Base-by-base conservation (phyloP, 2,888 invertebrate species). In the Sarcophaga variegata region DNA sequence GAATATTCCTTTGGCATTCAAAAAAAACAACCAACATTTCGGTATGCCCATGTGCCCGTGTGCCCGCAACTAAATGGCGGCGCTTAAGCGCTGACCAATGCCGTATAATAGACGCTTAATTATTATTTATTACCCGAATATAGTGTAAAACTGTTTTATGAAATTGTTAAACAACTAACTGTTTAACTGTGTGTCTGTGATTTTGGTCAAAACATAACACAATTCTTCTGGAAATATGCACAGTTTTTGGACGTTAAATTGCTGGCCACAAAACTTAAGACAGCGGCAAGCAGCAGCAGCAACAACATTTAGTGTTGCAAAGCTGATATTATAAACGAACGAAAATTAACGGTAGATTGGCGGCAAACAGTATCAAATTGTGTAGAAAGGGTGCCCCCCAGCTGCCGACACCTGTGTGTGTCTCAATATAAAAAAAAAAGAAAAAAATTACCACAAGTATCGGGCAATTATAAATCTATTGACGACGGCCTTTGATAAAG, bases 61-160 rank as follows among this genome's bases (percentile, higher is more conserved):
- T 85, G 84, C 71, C 76, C 76, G 66, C 71, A 80, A 71, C 66
- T 64, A 76, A 85, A 71, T 81, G 78, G 79, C 81, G 83, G 85
- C 82, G 85, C 81, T 86, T 64, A 80, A 81, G 54, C 76, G 45
- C 54, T 67, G 82, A 81, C 81, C 81, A 71, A 81, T 80, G 78
- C 37, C 86, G 80, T 85, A 89, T 90, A 90, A 90, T 90, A 88
- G 89, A 85, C 89, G 88, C 90, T 90, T 90, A 90, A 90, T 90
- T 90, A 90, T 90, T 90, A 90, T 90, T 90, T 90, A 90, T 90
- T 88, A 89, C 90, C 64, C 87, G 77, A 86, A 88, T 88, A 85
- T 88, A 87, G 83, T 84, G 84, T 80, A 87, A 89, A 88, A 60
- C 37, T 45, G 37, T 78, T 59, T 60, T 60, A 37, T 37, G 37